Base-by-base conservation (phyloP, 2,797 vertebrate species). In the Protonibea diacanthus region DNA sequence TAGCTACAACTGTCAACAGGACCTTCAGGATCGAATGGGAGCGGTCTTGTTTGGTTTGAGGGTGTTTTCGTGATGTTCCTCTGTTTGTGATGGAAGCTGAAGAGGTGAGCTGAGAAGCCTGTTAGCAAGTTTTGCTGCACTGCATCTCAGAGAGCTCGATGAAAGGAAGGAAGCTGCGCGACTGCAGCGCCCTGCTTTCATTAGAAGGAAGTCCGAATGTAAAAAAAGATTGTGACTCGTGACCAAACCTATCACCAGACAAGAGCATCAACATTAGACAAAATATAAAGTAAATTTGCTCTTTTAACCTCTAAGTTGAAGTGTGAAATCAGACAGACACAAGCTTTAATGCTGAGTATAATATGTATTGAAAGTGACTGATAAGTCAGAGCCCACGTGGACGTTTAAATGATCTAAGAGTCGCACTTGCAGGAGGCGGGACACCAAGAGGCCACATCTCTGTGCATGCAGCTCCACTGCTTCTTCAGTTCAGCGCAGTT, bases 161-260 rank as follows among this genome's bases (percentile, higher is more conserved):
- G 67, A 78, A 70, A 86, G 91, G 92, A 92, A 94, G 86, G 81
- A 84, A 91, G 82, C 55, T 7, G 84, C 60, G 7, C 21, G 13
- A 55, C 48, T 33, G 1, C 20, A 64, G 53, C 6, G 4, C 57
- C 74, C 62, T 29, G 64, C 77, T 83, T 63, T 84, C 63, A 77
- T 81, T 44, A 69, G 42, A 52, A 5, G 29, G 48, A 53, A 56
- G 25, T 75, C 47, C 74, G 56, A n/a, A 51, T 38, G 71, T n/a
- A n/a, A n/a, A n/a, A n/a, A n/a, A n/a, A n/a, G n/a, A n/a, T n/a
- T n/a, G n/a, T n/a, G n/a, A n/a, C n/a, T n/a, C n/a, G n/a, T n/a
- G n/a, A n/a, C n/a, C 29, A 29, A 29, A 29, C 6, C 27, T 29
- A 29, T 29, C 29, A 7, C 29, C 29, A 29, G 29, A 29, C 29